phyloP scores from a whole-genome alignment of 2,113 vertebrate species.

The Emberiza fucata region DNA sequence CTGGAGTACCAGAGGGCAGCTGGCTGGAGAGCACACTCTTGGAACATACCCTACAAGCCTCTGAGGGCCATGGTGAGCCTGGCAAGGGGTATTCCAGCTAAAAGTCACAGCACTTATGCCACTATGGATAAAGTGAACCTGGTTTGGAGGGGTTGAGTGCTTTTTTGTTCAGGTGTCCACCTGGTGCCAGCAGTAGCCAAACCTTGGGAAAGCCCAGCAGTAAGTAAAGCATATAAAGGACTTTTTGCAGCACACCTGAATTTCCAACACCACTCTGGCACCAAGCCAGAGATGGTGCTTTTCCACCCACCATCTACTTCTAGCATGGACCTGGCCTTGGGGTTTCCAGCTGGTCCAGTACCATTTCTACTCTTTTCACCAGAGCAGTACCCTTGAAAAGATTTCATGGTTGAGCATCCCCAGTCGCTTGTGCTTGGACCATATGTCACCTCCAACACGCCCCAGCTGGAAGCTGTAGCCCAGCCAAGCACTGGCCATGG shows the following conservation, averaged over 20 bases:
- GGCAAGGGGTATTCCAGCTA: neutral
- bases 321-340: neutral
- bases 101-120: neutral
- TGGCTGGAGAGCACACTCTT: neutral
- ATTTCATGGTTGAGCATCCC: neutral
- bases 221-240: accelerated
- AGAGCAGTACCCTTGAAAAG: neutral
- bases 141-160: accelerated
- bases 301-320: neutral
- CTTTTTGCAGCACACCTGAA: neutral
- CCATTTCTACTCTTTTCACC: neutral
- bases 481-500: accelerated
- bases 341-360: neutral
- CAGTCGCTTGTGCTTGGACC: accelerated
- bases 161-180: neutral
- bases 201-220: neutral
- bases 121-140: neutral
- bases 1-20: neutral
- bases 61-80: neutral
- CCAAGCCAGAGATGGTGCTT: neutral
- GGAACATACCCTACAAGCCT: neutral
- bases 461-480: neutral
- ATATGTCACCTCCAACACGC: accelerated
- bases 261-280: neutral
- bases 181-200: neutral